Base-by-base conservation (phyloP, 2,797 vertebrate species). In the Platyrinchus mystaceus region DNA sequence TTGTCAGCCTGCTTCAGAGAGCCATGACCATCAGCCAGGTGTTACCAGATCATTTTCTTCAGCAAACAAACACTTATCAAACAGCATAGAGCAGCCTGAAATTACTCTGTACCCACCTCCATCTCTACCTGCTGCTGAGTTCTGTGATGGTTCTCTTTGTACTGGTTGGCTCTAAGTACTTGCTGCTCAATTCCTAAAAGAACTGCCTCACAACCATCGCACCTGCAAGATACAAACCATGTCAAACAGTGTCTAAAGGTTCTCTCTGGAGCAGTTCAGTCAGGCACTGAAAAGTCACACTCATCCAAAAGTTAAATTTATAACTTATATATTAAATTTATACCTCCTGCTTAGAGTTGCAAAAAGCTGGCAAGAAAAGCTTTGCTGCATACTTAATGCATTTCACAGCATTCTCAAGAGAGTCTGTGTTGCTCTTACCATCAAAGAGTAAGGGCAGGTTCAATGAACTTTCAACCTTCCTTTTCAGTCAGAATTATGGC, bases 161-260 rank as follows among this genome's bases (percentile, higher is more conserved):
- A 98, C 58, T 98, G 98, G 95, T 98, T 98, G 89, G 98, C 98
- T 95, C 98, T 96, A 87, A 98, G 95, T n/a, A 98, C 98, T 92
- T 98, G 98, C 90, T 98, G 98, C 75, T 98, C 98, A 43, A 98
- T 98, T 85, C 98, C 98, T 73, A 98, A 82, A 71, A 98, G 97
- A 76, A 98, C 98, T 0, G 97, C 97, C 94, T 98, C 98, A n/a
- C 98, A 99, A 84, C 98, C 98, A n/a, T 98, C 97, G 2, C 98
- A 98, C 98, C 98, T 98, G 93, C 62, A 90, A 69, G 71, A 94
- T 1, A 91, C 30, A 76, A 83, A 64, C 4, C 0, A 22, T 2
- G 21, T 36, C 81, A 78, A 80, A 32, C 15, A 41, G 7, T 9
- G 39, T 37, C 86, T 66, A 46, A 0, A 2, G 43, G 20, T 36